phyloP scores from a whole-genome alignment of 2,797 vertebrate genomes.

The Karalla daura region DNA sequence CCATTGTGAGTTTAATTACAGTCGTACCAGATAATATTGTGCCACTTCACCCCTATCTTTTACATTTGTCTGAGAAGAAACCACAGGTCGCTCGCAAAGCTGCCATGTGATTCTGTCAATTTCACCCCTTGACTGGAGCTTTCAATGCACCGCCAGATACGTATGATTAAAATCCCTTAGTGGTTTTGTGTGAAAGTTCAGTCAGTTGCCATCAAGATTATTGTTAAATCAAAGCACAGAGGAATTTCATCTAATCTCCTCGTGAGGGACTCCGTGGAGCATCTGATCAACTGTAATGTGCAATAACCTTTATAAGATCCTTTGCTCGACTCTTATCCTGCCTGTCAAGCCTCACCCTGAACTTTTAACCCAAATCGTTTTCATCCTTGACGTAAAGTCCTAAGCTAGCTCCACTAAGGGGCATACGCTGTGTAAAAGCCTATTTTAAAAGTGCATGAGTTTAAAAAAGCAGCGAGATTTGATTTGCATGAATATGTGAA shows the following conservation, averaged over 20 bases:
- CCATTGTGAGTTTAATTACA: conserved; percentile 64
- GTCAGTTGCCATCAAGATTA: conserved; percentile 44
- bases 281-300: conserved; percentile 26
- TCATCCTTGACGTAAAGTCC: conserved; percentile 26
- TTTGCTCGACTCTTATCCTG: conserved; percentile 28
- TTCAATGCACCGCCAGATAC: conserved; percentile 14
- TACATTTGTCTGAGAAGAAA: background rate
- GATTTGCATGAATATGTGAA: conserved; percentile 50
- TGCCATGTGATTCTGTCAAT: background rate
- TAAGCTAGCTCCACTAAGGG: conserved; percentile 17
- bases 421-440: conserved; percentile 16
- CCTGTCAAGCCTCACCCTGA: conserved; percentile 18
- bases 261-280: conserved; percentile 6
- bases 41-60: conserved; percentile 1
- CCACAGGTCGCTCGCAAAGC: background rate
- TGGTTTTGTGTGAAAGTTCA: conserved; percentile 17
- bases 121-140: conserved; percentile 14
- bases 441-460: conserved; percentile 39
- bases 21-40: conserved; percentile 34
- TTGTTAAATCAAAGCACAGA: conserved; percentile 42
- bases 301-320: conserved; percentile 39
- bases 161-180: conserved; percentile 20
- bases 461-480: conserved; percentile 34
- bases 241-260: conserved; percentile 44
- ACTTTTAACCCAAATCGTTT: conserved; percentile 44